Evolutionary conservation across 2,113 vertebrate species (phyloP), one percentile per base, ranked within the genome.

Genomic region (Pionites leucogaster): DNA sequence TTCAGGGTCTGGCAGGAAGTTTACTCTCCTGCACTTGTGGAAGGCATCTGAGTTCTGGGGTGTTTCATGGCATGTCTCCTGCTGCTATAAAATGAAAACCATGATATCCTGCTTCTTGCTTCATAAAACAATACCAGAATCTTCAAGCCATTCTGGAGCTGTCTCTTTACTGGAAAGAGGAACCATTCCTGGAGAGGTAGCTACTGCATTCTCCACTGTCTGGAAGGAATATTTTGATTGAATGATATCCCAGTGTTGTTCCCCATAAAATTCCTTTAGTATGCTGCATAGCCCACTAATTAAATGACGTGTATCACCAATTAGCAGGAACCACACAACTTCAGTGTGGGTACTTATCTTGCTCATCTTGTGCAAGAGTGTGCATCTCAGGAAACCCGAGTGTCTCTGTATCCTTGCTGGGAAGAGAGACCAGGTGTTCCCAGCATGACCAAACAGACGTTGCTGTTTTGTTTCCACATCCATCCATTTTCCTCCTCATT

Each of bases 81-180:
- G 80, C 47, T 91, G 83, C 19, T 92, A 33, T 42, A 62, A 96
- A 94, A 92, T 83, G 24, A 86, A 80, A 94, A 82, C 35, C 46
- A 91, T 25, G 2, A 44, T 42, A 71, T 70, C 33, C 60, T 67
- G 31, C 11, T 63, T 95, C 93, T 91, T 82, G 47, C 47, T 92
- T 90, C 55, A 33, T 62, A 62, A 82, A 87, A 31, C 27, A 96
- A 27, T 79, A 96, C 65, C 49, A 75, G 75, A 95, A 79, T 75
- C 35, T 92, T 92, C 39, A 91, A 75, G 74, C 14, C 24, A 33
- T 89, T 94, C 57, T 79, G 12, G 16, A 47, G 35, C 60, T 88
- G 62, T 59, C 52, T 96, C 15, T 95, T 92, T 91, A 60, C 47
- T 86, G 91, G 84, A 94, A 94, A 95, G 80, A 69, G 50, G 76